Base-by-base conservation (phyloP, 2,888 invertebrate species). In the Aproaerema taeniolella region DNA sequence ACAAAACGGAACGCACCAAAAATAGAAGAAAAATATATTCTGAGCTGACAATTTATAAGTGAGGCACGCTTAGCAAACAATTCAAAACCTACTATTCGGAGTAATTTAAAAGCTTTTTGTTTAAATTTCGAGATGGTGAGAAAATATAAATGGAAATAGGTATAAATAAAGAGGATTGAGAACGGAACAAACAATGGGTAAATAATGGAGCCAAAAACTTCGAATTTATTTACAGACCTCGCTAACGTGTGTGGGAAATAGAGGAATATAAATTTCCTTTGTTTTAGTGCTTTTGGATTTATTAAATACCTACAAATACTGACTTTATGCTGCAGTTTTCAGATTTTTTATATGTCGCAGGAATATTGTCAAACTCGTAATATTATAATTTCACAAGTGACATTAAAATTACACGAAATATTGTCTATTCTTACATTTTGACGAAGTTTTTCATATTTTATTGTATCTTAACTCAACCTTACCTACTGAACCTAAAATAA, bases 161-260 rank as follows among this genome's bases (percentile, higher is more conserved):
- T n/a, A n/a, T n/a, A n/a, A n/a, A n/a, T n/a, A 26, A 10, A 14
- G 24, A 20, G 5, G 26, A 14, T 9, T 13, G 2, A 10, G 8
- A n/a, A 26, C 5, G 15, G 26, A 6, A 11, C 9, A 26, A 35
- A 35, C 35, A 35, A 35, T 26, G 35, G 20, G n/a, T 26, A 14
- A 26, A 35, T 35, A 35, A 35, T 35, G 10, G 5, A 5, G 35
- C 35, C 35, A 26, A 35, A 35, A 26, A 11, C 14, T 20, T 35
- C 6, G 13, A 12, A 35, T 35, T 35, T 35, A 35, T 35, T 10
- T 17, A 11, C 6, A 11, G 35, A n/a, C 13, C 17, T n/a, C 24
- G 12, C 20, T 7, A 20, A 20, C 20, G 20, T 20, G 20, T 7
- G 4, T 7, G 7, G 20, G 7, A 20, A 6, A 7, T 20, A 20